Conservation (phyloP, 2,888 invertebrate species). For the Lottia scabra region DNA sequence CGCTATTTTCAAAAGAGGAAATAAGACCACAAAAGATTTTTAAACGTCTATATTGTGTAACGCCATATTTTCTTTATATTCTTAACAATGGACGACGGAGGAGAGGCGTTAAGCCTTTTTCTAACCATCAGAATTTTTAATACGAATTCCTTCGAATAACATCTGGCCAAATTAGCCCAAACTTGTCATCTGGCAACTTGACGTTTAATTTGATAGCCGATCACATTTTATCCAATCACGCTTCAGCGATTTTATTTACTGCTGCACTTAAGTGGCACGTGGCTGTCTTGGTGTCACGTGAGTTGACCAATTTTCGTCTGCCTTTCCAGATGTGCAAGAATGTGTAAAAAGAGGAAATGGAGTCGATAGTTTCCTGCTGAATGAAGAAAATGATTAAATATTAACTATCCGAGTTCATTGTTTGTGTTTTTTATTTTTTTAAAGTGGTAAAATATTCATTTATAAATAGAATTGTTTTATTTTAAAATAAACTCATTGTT, state of each 20-base stretch:
- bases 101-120: no score
- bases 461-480: neutral
- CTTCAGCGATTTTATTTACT: neutral
- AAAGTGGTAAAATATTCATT: neutral
- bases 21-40: no score
- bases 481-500: no score
- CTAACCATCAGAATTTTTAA: neutral
- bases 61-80: no score
- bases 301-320: neutral
- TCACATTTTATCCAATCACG: neutral
- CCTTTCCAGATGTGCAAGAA: slow-evolving; percentile 1
- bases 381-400: slow-evolving; percentile 1
- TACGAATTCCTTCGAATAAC: slow-evolving; percentile 1
- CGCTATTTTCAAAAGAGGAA: no score
- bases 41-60: no score
- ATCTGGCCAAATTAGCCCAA: neutral
- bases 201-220: neutral
- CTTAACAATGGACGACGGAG: no score
- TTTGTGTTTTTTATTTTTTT: neutral
- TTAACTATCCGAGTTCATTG: neutral
- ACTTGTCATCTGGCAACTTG: neutral
- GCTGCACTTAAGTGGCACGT: neutral
- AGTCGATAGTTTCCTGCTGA: neutral
- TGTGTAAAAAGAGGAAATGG: neutral
- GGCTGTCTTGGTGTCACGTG: neutral